These are phyloP conservation scores for Trissolcus japonicus DNA, from an alignment of 2,888 invertebrate species.

Conservation along the genomic window DNA sequence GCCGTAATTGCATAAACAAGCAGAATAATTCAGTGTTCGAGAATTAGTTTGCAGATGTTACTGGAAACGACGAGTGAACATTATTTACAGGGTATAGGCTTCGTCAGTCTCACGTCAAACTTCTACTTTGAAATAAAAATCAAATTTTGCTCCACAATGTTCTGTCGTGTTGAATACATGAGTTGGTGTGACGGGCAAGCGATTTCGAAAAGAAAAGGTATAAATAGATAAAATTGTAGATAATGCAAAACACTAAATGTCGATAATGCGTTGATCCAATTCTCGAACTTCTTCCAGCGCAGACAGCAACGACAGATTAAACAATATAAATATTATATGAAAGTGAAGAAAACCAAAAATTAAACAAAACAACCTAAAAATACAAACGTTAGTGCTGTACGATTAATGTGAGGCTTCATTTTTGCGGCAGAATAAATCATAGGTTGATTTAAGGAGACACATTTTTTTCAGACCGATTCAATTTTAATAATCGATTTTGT, in stretches of 20 bases:
- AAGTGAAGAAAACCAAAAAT: conserved; percentile 2
- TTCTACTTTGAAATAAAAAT: conserved; percentile 40
- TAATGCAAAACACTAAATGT: conserved; percentile 41
- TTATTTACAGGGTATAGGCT: conserved; percentile 49
- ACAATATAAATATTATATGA: conserved; percentile 2
- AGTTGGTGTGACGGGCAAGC: conserved; percentile 33
- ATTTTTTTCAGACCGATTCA: too few species aligned
- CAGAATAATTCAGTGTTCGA: conserved; percentile 48
- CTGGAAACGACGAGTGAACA: conserved; percentile 28
- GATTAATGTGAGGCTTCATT: too few species aligned
- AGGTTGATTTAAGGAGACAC: too few species aligned
- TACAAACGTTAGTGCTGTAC: conserved; percentile 42
- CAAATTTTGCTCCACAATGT: conserved; percentile 36
- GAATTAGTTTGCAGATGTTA: conserved; percentile 51
- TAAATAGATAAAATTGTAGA: conserved; percentile 52
- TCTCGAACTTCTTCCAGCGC: conserved; percentile 60
- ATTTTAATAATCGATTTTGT: neutral
- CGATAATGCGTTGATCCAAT: conserved; percentile 52
- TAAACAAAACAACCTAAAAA: conserved; percentile 29
- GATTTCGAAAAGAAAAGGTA: conserved; percentile 22
- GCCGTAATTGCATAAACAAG: conserved; percentile 31
- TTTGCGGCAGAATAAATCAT: too few species aligned
- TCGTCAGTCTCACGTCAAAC: conserved; percentile 36
- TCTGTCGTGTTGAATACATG: conserved; percentile 28
- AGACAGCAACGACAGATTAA: conserved; percentile 63